These are phyloP conservation scores for Crocuta crocuta DNA, from an alignment of 2,113 vertebrate species.

Conservation along the genomic window DNA sequence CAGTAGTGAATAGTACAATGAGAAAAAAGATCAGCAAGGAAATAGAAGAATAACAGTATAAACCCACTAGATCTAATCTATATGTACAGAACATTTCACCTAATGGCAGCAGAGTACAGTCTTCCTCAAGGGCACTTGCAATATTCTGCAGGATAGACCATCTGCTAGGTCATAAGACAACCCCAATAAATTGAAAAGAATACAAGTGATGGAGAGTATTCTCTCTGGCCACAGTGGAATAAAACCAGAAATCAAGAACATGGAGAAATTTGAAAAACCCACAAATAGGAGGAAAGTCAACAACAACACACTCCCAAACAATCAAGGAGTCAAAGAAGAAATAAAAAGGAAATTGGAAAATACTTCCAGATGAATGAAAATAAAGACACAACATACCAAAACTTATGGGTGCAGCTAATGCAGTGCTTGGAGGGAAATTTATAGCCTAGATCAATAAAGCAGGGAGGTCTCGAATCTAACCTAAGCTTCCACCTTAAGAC, in stretches of 20 bases:
- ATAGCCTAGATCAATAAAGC: not conserved
- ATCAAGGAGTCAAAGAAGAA: not conserved
- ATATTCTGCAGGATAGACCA: not conserved
- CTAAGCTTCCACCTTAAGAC: not conserved
- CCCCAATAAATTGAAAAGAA: not conserved
- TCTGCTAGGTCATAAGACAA: not conserved
- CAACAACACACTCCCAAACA: not conserved
- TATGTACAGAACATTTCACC: accelerated
- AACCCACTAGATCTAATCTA: not conserved
- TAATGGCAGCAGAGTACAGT: not conserved
- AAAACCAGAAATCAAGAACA: not conserved
- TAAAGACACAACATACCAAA: not conserved
- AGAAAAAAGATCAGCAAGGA: not conserved
- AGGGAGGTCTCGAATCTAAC: not conserved
- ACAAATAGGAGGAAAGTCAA: not conserved
- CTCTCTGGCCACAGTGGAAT: not conserved
- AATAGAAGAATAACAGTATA: not conserved
- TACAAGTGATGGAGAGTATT: not conserved
- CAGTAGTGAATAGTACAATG: not conserved
- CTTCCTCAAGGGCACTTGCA: not conserved
- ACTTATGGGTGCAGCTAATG: not conserved
- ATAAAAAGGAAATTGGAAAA: not conserved
- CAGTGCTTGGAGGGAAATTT: not conserved
- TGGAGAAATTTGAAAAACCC: not conserved
- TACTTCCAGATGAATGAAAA: not conserved